These are phyloP conservation scores for Meandrusa payeni DNA, from an alignment of 2,888 invertebrate genomes.

Conservation along the genomic window DNA sequence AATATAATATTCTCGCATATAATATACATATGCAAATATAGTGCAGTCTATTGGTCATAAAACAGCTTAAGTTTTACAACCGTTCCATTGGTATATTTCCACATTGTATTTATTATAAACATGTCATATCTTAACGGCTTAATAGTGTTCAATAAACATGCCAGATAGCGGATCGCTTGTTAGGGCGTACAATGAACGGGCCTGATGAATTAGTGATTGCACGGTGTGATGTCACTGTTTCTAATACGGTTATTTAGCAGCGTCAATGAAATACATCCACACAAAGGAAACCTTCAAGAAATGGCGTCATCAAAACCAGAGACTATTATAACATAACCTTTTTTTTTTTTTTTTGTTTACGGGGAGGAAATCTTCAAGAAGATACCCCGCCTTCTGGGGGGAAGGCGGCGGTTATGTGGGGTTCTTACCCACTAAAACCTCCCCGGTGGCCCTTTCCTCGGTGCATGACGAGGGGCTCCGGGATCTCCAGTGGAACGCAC, in stretches of 20 bases:
- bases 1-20: too few relatives aligned
- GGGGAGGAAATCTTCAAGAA: too few relatives aligned
- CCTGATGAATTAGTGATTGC: conserved; percentile 1
- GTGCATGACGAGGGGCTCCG: too few relatives aligned
- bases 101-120: conserved; percentile 11
- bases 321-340: too few relatives aligned
- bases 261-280: conserved; percentile 20
- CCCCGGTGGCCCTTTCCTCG: too few relatives aligned
- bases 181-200: not conserved
- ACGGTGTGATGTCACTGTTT: conserved; percentile 6
- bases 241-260: conserved; percentile 8
- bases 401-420: too few relatives aligned
- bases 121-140: conserved; percentile 10
- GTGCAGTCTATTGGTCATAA: not conserved
- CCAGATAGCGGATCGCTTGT: conserved; percentile 5
- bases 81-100: conserved; percentile 11
- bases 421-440: too few relatives aligned
- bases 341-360: too few relatives aligned
- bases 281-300: too few relatives aligned
- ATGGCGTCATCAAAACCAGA: too few relatives aligned
- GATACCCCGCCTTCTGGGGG: too few relatives aligned
- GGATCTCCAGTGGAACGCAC: too few relatives aligned
- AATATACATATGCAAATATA: not conserved
- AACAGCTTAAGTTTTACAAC: conserved; percentile 5
- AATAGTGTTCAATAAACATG: conserved; percentile 4